Evolutionary conservation across 2,797 vertebrate species (phyloP), one percentile per base, ranked within the genome.

Genomic region (Hydrophis major): DNA sequence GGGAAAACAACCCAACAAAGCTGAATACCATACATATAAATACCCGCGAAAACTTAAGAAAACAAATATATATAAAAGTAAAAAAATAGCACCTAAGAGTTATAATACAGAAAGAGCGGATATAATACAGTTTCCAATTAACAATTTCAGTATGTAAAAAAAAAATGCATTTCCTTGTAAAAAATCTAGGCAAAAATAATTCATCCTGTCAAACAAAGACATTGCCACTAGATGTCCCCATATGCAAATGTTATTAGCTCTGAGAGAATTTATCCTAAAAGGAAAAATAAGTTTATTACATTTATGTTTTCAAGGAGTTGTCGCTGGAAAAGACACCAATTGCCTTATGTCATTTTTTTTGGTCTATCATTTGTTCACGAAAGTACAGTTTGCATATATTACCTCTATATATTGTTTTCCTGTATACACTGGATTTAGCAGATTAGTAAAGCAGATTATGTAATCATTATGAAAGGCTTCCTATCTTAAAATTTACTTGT

Each of bases 151-250:
- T 28, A 53, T 59, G 3, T n/a, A 14, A 47, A 69, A 7, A 87
- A 66, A 4, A 27, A 32, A 7, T 59, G n/a, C n/a, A 37, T 74
- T 74, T 59, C 6, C 83, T 55, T 50, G 55, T 16, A 32, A 87
- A 93, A 59, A 93, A 74, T 3, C 27, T 42, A 47, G 53, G 22
- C 37, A 56, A 92, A 93, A 32, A 61, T 63, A 27, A 28, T 78
- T 25, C 28, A 83, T 63, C 6, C 0, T 94, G 95, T 16, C 93
- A 94, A 94, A 83, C 28, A 7, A 93, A 92, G 89, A 92, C 93
- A 90, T 92, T 93, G 93, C 97, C 98, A 97, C 97, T 97, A 98
- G 98, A 93, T 97, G 98, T 97, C 98, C 94, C 97, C 96, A 94
- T 20, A 95, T 94, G 92, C 96, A 97, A 88, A 94, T 95, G 92